Conservation (phyloP, 2,797 vertebrate species). For the Pangasius sanitwongsei region DNA sequence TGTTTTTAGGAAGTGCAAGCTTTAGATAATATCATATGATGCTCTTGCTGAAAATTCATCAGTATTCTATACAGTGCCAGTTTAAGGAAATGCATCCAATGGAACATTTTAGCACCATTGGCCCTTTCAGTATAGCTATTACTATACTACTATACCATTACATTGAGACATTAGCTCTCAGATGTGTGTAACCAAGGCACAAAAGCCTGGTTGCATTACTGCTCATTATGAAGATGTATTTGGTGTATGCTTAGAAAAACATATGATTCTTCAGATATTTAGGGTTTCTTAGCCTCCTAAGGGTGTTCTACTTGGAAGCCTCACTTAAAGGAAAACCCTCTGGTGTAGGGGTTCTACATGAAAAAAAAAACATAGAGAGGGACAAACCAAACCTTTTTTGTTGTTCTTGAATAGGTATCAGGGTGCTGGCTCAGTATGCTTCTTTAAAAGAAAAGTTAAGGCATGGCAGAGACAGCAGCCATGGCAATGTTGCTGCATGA, state of each 20-base stretch:
- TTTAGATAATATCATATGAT: neutral
- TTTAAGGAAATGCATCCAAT: neutral
- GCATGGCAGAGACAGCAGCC: too few species aligned
- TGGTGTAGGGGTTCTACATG: neutral
- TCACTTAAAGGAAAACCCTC: neutral
- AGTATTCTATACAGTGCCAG: neutral
- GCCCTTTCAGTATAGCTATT: neutral
- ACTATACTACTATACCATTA: neutral
- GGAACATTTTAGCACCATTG: neutral
- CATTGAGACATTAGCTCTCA: neutral
- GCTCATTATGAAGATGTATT: neutral
- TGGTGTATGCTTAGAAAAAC: neutral
- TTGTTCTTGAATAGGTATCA: too few species aligned
- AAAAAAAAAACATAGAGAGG: neutral
- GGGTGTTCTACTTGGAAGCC: neutral
- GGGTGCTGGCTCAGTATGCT: too few species aligned
- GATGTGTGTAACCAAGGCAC: neutral
- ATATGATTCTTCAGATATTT: neutral
- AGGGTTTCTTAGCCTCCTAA: neutral
- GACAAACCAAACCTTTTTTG: neutral
- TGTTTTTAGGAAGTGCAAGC: neutral
- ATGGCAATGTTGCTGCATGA: neutral
- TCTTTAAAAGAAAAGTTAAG: too few species aligned
- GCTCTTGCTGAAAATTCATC: neutral
- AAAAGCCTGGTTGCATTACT: neutral